Evolutionary conservation across 2,113 vertebrate species (phyloP).

Genomic region (Natator depressus): DNA sequence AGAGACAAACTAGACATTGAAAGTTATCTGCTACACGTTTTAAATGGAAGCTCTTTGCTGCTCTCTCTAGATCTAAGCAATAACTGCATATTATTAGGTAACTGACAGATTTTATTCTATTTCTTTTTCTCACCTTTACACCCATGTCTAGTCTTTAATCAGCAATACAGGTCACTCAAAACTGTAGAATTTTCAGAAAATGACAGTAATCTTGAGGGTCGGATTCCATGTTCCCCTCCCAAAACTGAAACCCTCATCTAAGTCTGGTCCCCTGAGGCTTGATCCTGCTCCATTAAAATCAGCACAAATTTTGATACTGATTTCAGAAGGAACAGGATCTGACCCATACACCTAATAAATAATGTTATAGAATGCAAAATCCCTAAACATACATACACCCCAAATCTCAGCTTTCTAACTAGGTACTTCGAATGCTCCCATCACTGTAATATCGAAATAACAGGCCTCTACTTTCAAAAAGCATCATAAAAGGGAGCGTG

Average conservation of each 20-base stretch:
- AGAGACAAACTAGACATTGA: neutral
- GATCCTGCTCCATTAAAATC: neutral
- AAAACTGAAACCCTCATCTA: neutral
- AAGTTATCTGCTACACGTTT: neutral
- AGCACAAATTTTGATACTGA: neutral
- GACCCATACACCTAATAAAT: neutral
- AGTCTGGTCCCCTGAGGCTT: neutral
- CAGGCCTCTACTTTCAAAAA: neutral
- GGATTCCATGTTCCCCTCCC: neutral
- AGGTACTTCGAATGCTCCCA: neutral
- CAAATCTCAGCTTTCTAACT: neutral
- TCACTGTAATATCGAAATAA: neutral
- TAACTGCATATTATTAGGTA: neutral
- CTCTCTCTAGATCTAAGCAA: conserved; percentile 72
- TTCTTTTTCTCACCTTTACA: neutral
- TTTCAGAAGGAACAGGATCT: neutral
- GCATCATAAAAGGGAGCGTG: neutral
- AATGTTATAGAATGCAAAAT: neutral
- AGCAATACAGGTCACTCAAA: neutral
- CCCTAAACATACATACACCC: neutral
- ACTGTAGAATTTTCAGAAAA: neutral
- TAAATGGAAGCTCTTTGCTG: conserved; percentile 78
- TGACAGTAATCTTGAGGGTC: neutral
- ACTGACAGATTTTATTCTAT: neutral
- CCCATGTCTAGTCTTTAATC: neutral